phyloP scores from a whole-genome alignment of 2,888 invertebrate genomes.

The Apodemia mormo region DNA sequence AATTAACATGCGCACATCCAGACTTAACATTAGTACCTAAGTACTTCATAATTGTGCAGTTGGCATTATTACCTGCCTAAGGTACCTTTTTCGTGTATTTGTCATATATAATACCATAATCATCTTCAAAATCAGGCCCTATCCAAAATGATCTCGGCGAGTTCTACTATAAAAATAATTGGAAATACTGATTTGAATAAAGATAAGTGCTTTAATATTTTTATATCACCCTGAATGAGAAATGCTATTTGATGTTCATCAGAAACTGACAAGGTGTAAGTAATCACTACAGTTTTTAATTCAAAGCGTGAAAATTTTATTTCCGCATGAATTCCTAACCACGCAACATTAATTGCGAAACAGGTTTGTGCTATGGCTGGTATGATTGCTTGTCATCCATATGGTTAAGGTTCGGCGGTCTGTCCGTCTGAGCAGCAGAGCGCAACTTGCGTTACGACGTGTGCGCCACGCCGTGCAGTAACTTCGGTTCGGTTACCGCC shows the following conservation, averaged over 20 bases:
- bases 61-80: too few relatives aligned
- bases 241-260: slow-evolving; percentile 14
- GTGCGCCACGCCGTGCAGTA: slow-evolving; percentile 48
- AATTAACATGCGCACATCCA: too few relatives aligned
- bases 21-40: too few relatives aligned
- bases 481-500: slow-evolving; percentile 62
- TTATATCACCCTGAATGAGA: background rate
- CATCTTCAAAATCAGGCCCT: too few relatives aligned
- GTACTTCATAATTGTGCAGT: too few relatives aligned
- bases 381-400: slow-evolving; percentile 37
- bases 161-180: background rate
- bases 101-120: too few relatives aligned
- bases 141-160: too few relatives aligned
- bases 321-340: slow-evolving; percentile 35
- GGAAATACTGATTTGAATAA: background rate
- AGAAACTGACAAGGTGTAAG: slow-evolving; percentile 5
- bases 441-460: slow-evolving; percentile 56
- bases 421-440: slow-evolving; percentile 61
- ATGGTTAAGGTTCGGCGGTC: slow-evolving; percentile 47
- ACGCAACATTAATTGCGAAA: slow-evolving; percentile 34
- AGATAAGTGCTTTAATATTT: slow-evolving; percentile 1
- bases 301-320: slow-evolving; percentile 34
- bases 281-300: slow-evolving; percentile 17
- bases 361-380: slow-evolving; percentile 30
- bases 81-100: too few relatives aligned